These are phyloP conservation scores for Melanostoma mellinum DNA, from an alignment of 2,888 invertebrate genomes.

Conservation along the genomic window DNA sequence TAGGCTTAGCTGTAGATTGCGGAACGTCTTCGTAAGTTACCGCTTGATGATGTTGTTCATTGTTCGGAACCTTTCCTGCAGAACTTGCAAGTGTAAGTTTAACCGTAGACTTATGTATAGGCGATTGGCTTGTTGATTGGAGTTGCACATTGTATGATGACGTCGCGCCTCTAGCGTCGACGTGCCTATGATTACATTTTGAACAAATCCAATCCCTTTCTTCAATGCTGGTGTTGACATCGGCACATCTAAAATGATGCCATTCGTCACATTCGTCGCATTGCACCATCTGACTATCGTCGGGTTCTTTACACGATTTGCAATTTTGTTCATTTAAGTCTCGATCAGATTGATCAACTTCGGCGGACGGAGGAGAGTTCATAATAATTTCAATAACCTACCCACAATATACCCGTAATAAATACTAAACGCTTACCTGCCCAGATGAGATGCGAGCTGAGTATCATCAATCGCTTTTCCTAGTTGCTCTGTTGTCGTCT, in stretches of 20 bases:
- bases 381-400: background rate
- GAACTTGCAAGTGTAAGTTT: too few species aligned
- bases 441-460: too few species aligned
- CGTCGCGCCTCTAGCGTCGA: background rate
- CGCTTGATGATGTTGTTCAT: too few species aligned
- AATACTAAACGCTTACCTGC: too few species aligned
- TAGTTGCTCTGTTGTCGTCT: too few species aligned
- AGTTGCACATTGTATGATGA: background rate
- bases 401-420: too few species aligned
- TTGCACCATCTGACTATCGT: background rate
- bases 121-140: background rate
- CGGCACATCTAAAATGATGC: slow-evolving; percentile 1
- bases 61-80: too few species aligned
- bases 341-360: too few species aligned
- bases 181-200: background rate
- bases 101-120: background rate
- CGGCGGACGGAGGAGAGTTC: background rate
- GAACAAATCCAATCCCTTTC: background rate
- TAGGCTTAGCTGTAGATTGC: too few species aligned
- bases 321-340: background rate
- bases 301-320: background rate
- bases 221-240: background rate
- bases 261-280: slow-evolving; percentile 1
- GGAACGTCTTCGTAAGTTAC: too few species aligned
- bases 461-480: too few species aligned